Base-by-base conservation (phyloP, 2,113 vertebrate genomes). In the Peromyscus leucopus region DNA sequence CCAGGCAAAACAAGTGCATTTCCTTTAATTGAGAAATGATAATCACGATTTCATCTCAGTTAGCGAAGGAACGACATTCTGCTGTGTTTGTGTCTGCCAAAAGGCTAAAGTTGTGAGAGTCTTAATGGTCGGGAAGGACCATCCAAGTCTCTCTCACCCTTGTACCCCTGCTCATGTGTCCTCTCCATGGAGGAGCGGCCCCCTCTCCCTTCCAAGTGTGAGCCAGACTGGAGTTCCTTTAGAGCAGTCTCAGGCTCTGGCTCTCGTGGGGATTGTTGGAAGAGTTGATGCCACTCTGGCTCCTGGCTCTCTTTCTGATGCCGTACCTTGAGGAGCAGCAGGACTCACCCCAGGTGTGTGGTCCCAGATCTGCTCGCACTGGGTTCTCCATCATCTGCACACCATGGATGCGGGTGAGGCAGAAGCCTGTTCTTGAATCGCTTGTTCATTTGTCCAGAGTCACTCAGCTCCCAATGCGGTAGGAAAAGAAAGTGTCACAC, bases 141-240 rank as follows among this genome's bases (percentile, higher is more conserved):
- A 28, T 28, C 9, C 0, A 0, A 19, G 65, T 9, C 5, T 2
- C 1, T 11, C 4, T 57, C n/a, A 19, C 26, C 36, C 39, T 31
- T 0, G 5, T 11, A 6, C 4, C 7, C 17, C 61, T 42, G 55
- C 4, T 24, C 2, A 2, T 0, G 8, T 13, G 69, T 21, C 51
- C 31, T 72, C 33, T 22, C 19, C 16, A 1, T 12, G 24, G 63
- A 22, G 59, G 17, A 10, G 5, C 33, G 15, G 61, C 2, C 19
- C 24, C 1, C 1, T 33, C 11, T 26, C 24, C 69, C 55, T 46
- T 48, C 26, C 4, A 69, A 4, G 51, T 79, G 39, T 72, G 51
- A 0, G 1, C 75, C 1, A 0, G 2, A 5, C 10, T 13, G 39
- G 24, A 9, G 46, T 33, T 22, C 65, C n/a, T 39, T 26, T 46